Conservation (phyloP, 1,140 invertebrate species). For the Tetramorium alpestre region DNA sequence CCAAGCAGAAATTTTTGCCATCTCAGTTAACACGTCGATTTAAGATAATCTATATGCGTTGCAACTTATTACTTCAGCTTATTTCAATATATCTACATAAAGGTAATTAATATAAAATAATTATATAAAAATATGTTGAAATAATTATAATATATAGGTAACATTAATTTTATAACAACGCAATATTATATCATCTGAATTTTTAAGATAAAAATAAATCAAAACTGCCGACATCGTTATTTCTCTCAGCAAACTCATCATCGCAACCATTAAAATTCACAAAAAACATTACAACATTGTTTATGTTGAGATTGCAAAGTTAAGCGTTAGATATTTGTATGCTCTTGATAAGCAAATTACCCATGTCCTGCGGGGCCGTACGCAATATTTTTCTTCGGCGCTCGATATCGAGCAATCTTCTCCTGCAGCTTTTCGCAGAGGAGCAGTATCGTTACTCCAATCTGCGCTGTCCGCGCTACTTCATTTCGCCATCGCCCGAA, state of each 20-base stretch:
- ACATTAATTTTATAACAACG: neutral
- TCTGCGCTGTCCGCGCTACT: slow-evolving; percentile 44
- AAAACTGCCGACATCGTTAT: neutral
- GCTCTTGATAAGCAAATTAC: neutral
- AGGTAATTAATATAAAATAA: neutral
- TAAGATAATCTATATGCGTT: neutral
- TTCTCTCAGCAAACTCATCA: neutral
- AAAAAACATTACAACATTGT: neutral
- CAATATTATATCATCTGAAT: neutral
- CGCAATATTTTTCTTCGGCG: neutral
- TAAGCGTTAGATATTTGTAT: neutral
- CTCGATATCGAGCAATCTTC: slow-evolving; percentile 20
- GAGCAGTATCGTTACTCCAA: slow-evolving; percentile 21
- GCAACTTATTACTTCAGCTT: neutral
- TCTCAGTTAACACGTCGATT: neutral
- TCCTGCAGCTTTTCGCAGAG: slow-evolving; percentile 12
- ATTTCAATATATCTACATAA: neutral
- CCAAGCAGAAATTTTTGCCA: neutral
- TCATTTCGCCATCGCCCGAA: slow-evolving; percentile 9
- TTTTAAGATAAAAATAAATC: neutral
- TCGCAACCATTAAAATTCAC: neutral
- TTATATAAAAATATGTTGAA: neutral
- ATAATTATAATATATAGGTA: neutral
- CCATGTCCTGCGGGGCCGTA: neutral
- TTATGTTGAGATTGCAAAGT: neutral